Percentiles rank a stretch among this genome's conserved stretches.
Evolutionary conservation across 2,888 invertebrate species (phyloP).

Genomic region (Hypercompe scribonia): DNA sequence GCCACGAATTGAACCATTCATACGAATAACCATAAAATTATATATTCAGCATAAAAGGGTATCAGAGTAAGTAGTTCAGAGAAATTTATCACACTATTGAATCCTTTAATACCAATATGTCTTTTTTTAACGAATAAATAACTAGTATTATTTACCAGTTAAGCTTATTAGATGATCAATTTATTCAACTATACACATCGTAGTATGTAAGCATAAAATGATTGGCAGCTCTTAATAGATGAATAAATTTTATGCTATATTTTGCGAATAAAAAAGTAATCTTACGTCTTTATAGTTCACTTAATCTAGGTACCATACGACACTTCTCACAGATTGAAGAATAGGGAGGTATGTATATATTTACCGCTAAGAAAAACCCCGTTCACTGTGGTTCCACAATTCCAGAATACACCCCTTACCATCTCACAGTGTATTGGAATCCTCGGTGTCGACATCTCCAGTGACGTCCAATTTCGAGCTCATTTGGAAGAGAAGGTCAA

Average conservation of each 20-base stretch:
- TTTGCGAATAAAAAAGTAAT: conserved; percentile 42
- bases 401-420: too few species aligned
- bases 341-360: too few species aligned
- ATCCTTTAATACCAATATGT: conserved; percentile 61
- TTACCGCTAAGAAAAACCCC: too few species aligned
- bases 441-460: too few species aligned
- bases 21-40: conserved; percentile 74
- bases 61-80: conserved; percentile 70
- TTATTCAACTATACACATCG: conserved; percentile 48
- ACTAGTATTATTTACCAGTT: conserved; percentile 59
- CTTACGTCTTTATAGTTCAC: conserved; percentile 18
- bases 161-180: background rate
- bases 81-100: conserved; percentile 67
- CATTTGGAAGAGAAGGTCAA: too few species aligned
- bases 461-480: too few species aligned
- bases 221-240: background rate
- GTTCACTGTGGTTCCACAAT: too few species aligned
- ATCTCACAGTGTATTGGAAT: too few species aligned
- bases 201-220: background rate
- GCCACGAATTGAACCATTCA: conserved; percentile 72
- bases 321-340: too few species aligned
- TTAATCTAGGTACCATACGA: too few species aligned
- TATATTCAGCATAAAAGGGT: conserved; percentile 72
- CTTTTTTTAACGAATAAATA: conserved; percentile 53
- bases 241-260: conserved; percentile 28